Evolutionary conservation across 2,797 vertebrate genomes (phyloP).

Genomic region (Labeo calbasu): DNA sequence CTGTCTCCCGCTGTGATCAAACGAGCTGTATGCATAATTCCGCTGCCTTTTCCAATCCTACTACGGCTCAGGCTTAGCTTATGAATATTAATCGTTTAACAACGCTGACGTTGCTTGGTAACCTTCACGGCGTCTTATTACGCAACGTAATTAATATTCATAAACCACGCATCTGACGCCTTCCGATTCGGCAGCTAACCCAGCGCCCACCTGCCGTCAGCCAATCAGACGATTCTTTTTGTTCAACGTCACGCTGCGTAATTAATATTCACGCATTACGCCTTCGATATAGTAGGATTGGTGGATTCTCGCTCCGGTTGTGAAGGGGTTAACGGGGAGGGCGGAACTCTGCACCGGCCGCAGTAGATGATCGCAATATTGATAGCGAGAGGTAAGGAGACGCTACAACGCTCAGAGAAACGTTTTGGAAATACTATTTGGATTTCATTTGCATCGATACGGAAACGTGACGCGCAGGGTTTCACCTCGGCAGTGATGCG

Average conservation of each 20-base stretch:
- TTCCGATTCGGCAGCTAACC: not conserved
- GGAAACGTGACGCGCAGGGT: not conserved
- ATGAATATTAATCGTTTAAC: slow-evolving; percentile 22
- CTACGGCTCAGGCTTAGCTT: not conserved
- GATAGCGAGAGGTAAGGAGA: slow-evolving; percentile 20
- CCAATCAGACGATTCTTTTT: not conserved
- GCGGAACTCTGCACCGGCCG: slow-evolving; percentile 41
- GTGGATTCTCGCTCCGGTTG: not conserved
- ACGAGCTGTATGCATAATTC: not conserved
- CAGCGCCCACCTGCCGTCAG: not conserved
- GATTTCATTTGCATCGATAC: not conserved
- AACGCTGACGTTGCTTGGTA: not conserved
- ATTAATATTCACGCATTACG: not conserved
- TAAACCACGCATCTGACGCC: not conserved
- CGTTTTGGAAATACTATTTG: not conserved
- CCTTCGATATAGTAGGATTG: not conserved
- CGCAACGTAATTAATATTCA: not conserved
- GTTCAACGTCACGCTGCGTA: not conserved
- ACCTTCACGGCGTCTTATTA: not conserved
- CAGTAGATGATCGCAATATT: slow-evolving; percentile 41
- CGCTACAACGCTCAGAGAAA: not conserved
- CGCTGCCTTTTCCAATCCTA: not conserved
- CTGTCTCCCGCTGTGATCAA: slow-evolving; percentile 29
- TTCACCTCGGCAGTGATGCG: not conserved
- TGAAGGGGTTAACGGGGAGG: slow-evolving; percentile 67